Evolutionary conservation across 1,140 invertebrate genomes (phyloP).

Genomic region (Scaptomyza graminum): DNA sequence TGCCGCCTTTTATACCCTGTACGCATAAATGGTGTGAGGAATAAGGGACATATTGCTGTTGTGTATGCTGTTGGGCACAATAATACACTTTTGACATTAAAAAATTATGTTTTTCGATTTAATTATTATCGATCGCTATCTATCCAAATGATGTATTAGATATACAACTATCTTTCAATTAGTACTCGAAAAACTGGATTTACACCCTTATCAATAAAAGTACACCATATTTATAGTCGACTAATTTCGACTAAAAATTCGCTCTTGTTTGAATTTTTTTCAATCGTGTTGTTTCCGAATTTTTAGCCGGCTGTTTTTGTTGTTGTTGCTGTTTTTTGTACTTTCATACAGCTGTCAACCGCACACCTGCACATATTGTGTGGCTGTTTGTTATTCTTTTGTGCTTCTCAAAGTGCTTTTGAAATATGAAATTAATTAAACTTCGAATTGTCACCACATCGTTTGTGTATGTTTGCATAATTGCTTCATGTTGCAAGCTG

Average conservation of each 20-base stretch:
- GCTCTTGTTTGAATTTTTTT: slow-evolving; percentile 10
- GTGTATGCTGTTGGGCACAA: no score
- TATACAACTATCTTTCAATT: no score
- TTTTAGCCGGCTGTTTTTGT: slow-evolving; percentile 21
- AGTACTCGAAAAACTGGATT: no score
- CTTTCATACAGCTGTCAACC: slow-evolving; percentile 61
- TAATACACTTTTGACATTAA: no score
- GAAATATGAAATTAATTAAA: slow-evolving; percentile 41
- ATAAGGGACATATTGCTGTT: no score
- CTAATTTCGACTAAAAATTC: no score
- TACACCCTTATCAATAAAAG: no score
- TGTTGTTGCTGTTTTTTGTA: slow-evolving; percentile 4
- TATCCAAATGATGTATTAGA: no score
- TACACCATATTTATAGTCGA: background rate
- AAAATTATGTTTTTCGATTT: no score
- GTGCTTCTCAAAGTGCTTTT: slow-evolving; percentile 6
- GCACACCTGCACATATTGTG: slow-evolving; percentile 39
- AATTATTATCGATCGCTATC: no score
- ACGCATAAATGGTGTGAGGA: background rate
- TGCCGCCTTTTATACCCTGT: slow-evolving; percentile 1
- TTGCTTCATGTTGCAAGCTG: slow-evolving; percentile 8
- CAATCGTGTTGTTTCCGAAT: slow-evolving; percentile 10
- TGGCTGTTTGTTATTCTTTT: slow-evolving; percentile 1
- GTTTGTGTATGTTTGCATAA: slow-evolving; percentile 19
- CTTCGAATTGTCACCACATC: slow-evolving; percentile 22